Evolutionary conservation across 2,113 vertebrate genomes (phyloP).

Genomic region (Apodemus sylvaticus): DNA sequence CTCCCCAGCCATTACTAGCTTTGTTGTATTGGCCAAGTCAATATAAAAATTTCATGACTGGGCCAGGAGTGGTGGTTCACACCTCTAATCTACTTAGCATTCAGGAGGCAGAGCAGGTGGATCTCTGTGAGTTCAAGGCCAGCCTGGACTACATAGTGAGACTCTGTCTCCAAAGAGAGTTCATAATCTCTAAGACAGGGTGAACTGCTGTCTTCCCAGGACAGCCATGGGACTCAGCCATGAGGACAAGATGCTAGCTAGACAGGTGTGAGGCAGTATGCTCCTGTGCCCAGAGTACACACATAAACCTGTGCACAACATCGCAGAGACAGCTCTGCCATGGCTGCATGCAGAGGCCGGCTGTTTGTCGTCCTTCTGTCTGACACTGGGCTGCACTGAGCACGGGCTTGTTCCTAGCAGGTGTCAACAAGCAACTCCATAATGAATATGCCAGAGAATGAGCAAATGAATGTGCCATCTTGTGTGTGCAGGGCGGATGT

Average conservation of each 20-base stretch:
- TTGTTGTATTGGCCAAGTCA: neutral
- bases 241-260: neutral
- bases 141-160: neutral
- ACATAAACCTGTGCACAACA: fast-evolving
- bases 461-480: neutral
- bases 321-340: neutral
- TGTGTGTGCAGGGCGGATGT: neutral
- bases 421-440: neutral
- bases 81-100: neutral
- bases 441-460: neutral
- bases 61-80: neutral
- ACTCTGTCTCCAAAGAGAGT: neutral
- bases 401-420: neutral
- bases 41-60: neutral
- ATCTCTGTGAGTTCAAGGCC: neutral
- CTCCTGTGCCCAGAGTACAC: neutral
- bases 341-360: neutral
- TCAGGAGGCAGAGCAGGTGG: neutral
- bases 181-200: neutral
- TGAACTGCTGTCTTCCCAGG: neutral
- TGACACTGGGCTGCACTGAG: neutral
- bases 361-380: neutral
- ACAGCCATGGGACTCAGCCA: neutral
- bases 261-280: neutral
- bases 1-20: neutral